phyloP scores from a whole-genome alignment of 2,797 vertebrate species.

The Siniperca scherzeri region DNA sequence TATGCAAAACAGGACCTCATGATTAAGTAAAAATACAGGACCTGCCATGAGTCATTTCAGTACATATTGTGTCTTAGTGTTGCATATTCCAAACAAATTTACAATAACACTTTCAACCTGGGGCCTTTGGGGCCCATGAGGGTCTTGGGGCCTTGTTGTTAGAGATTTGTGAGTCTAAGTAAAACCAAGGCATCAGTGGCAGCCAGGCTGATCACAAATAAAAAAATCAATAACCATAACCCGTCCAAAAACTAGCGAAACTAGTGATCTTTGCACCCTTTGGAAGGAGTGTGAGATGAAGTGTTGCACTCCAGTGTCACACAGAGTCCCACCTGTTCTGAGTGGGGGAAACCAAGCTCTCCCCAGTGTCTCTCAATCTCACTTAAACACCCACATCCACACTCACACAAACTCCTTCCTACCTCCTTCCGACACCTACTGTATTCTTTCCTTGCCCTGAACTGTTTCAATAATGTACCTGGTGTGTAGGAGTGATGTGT shows the following conservation, averaged over 20 bases:
- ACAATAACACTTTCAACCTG: not conserved
- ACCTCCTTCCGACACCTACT: conserved; percentile 31
- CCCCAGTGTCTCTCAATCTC: not conserved
- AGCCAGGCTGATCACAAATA: not conserved
- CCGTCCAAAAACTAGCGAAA: not conserved
- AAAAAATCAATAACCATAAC: conserved; percentile 7
- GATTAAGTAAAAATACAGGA: not conserved
- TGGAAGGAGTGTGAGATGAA: conserved; percentile 33
- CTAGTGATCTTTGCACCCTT: not conserved
- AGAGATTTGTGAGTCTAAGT: not conserved
- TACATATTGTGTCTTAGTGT: not conserved
- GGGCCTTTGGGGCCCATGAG: not conserved
- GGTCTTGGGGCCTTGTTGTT: not conserved
- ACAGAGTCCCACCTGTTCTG: conserved; percentile 49
- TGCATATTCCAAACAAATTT: conserved; percentile 3
- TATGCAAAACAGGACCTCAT: not conserved
- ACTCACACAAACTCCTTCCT: not conserved
- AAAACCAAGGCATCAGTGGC: not conserved
- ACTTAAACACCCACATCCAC: conserved; percentile 14
- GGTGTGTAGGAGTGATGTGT: conserved; percentile 38
- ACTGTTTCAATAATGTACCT: conserved; percentile 47
- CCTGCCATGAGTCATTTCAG: not conserved
- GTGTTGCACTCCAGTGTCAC: conserved; percentile 35
- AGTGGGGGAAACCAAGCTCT: conserved; percentile 21
- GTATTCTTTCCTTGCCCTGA: conserved; percentile 44